phyloP scores from a whole-genome alignment of 1,140 invertebrate species.

The Watersipora subatra region DNA sequence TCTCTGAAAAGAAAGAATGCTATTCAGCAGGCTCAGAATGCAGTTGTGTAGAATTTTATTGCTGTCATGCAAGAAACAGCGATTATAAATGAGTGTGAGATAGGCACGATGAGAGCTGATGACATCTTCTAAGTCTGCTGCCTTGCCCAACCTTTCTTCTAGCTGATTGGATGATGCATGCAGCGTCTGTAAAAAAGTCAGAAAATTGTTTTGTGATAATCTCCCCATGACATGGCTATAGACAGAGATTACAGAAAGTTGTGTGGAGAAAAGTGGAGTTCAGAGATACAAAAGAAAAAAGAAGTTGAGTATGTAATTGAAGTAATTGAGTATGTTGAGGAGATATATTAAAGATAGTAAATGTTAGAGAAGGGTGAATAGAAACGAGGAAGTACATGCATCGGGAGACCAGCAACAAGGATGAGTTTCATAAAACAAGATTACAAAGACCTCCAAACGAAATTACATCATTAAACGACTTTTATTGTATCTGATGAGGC shows the following conservation, averaged over 20 bases:
- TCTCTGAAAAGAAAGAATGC: background rate
- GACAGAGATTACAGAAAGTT: background rate
- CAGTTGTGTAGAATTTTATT: background rate
- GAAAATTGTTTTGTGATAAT: too few species aligned
- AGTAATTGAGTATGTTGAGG: too few species aligned
- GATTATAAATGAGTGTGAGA: slow-evolving; percentile 23
- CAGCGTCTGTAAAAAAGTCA: slow-evolving; percentile 34
- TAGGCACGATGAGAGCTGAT: slow-evolving; percentile 25
- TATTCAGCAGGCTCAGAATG: background rate
- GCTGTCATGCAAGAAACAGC: slow-evolving; percentile 26
- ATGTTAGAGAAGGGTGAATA: background rate
- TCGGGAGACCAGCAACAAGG: background rate
- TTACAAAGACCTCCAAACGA: background rate
- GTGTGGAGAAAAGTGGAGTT: background rate
- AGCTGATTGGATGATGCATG: slow-evolving; percentile 44
- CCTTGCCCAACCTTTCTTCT: slow-evolving; percentile 37
- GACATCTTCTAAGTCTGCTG: slow-evolving; percentile 42
- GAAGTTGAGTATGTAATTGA: background rate
- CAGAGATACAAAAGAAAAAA: background rate
- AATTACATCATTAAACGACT: background rate
- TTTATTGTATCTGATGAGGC: background rate
- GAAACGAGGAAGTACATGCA: background rate
- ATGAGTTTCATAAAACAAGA: background rate
- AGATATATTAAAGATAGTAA: background rate
- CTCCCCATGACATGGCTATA: background rate